phyloP scores from a whole-genome alignment of 2,797 vertebrate genomes.

The Sebastes variabilis region DNA sequence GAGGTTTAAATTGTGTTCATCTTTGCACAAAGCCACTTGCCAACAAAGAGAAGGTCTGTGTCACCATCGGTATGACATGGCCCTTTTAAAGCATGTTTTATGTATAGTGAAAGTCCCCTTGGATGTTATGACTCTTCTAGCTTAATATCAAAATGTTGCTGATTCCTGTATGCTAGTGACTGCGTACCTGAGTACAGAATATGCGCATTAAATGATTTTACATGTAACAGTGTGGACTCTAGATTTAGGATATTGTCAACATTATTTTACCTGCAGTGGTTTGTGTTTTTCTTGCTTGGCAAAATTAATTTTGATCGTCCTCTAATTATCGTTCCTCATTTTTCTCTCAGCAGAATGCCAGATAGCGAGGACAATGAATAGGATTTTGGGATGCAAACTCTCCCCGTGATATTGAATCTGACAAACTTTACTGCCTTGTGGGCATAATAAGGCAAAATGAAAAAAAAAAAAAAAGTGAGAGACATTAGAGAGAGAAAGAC shows the following conservation, averaged over 20 bases:
- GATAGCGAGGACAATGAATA: neutral
- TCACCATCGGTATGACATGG: neutral
- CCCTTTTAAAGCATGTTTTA: neutral
- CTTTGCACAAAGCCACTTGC: neutral
- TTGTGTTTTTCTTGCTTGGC: neutral
- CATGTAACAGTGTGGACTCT: neutral
- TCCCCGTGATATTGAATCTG: neutral
- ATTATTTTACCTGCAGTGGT: accelerated
- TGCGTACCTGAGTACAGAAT: neutral
- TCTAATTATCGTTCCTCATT: neutral
- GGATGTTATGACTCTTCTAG: neutral
- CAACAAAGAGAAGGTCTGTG: neutral
- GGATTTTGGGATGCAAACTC: neutral
- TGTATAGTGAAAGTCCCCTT: neutral
- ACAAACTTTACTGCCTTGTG: constrained; percentile 20
- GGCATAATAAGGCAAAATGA: neutral
- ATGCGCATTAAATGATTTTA: neutral
- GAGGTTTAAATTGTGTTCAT: neutral
- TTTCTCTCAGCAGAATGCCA: neutral
- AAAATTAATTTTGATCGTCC: neutral
- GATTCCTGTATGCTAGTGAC: constrained; percentile 6
- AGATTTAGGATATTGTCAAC: neutral
- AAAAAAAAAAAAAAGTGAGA: constrained; percentile 2
- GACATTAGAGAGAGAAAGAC: constrained; percentile 14
- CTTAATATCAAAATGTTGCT: neutral